Conservation (phyloP, 2,113 vertebrate genomes). For the Brachypodius melanocephalos region DNA sequence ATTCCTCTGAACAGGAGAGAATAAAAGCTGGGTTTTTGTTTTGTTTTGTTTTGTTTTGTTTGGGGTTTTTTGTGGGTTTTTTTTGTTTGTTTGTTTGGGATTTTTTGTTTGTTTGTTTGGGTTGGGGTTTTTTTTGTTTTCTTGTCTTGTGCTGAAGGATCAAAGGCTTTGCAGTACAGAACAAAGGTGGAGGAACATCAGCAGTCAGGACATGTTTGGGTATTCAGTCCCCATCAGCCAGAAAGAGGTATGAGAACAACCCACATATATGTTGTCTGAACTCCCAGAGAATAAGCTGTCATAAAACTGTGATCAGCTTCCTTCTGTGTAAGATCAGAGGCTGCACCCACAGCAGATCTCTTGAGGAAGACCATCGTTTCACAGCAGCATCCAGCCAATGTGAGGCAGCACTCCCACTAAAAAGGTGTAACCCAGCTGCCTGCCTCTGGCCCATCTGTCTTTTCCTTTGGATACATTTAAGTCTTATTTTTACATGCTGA, state of each 20-base stretch:
- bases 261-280: not conserved
- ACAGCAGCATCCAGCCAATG: not conserved
- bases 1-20: not conserved
- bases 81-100: not conserved
- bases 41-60: too few species aligned
- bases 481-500: not conserved
- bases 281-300: not conserved
- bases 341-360: not conserved
- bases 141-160: not conserved
- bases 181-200: not conserved
- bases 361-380: not conserved
- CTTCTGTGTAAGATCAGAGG: not conserved
- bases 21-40: not conserved
- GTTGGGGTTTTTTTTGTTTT: not conserved
- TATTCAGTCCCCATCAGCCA: not conserved
- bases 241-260: not conserved
- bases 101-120: too few species aligned
- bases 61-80: too few species aligned
- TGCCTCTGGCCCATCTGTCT: not conserved
- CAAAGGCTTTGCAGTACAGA: not conserved
- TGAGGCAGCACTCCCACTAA: not conserved
- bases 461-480: not conserved
- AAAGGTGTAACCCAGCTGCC: not conserved
- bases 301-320: not conserved
- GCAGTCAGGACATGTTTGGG: not conserved